These are phyloP conservation scores for Pelodiscus sinensis DNA, from an alignment of 2,113 vertebrate species.

Conservation along the genomic window DNA sequence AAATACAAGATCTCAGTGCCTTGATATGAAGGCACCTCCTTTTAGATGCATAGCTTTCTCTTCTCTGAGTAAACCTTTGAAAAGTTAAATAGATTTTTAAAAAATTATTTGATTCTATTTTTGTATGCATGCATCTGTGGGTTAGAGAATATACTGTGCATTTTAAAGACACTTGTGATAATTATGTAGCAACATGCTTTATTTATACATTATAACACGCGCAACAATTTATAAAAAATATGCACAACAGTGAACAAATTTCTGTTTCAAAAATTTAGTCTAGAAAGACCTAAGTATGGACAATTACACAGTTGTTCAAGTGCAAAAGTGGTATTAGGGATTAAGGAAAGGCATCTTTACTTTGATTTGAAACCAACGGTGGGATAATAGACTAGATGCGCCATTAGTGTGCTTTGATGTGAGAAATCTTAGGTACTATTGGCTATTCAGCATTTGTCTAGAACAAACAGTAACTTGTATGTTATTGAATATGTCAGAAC, in stretches of 20 bases:
- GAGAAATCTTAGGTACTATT: not conserved
- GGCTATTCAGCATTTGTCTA: not conserved
- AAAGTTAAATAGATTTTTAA: not conserved
- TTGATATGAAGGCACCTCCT: not conserved
- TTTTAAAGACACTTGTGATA: not conserved
- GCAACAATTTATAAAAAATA: not conserved
- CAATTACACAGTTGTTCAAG: not conserved
- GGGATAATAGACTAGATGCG: not conserved
- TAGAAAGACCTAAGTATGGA: not conserved
- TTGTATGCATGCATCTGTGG: not conserved
- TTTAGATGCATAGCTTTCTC: not conserved
- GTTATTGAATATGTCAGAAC: not conserved
- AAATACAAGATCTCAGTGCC: not conserved
- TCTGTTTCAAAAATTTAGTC: not conserved
- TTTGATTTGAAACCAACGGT: not conserved
- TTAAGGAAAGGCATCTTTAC: not conserved
- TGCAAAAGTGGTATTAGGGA: not conserved
- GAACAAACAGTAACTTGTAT: not conserved
- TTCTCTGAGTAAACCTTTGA: not conserved
- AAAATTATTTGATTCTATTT: not conserved
- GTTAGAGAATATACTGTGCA: not conserved
- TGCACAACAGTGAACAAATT: not conserved
- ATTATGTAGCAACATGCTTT: fast-evolving
- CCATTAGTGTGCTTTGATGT: not conserved
- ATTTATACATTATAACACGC: not conserved